Conservation (phyloP, 2,797 vertebrate species). For the Rhinoraja longicauda region DNA sequence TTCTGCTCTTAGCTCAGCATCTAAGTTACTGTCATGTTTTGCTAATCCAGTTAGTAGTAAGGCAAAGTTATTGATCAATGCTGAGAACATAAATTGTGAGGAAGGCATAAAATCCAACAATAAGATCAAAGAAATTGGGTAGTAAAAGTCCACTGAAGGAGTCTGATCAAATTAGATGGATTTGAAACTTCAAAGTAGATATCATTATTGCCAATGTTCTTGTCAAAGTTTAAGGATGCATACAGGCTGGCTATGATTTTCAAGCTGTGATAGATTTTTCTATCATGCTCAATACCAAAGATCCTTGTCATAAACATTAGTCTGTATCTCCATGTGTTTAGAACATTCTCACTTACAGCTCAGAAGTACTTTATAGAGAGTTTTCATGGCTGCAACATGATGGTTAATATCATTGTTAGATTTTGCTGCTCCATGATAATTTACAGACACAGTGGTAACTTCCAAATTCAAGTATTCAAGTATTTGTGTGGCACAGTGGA, state of each 20-base stretch:
- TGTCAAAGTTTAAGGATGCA: not conserved
- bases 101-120: not conserved
- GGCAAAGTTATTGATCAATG: not conserved
- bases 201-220: not conserved
- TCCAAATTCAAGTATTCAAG: not conserved
- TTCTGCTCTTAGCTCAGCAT: not conserved
- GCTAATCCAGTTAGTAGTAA: not conserved
- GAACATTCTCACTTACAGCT: too few relatives aligned
- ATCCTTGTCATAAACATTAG: too few relatives aligned
- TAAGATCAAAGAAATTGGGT: not conserved
- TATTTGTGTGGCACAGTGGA: not conserved
- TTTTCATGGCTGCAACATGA: too few relatives aligned
- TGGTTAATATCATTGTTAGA: too few relatives aligned
- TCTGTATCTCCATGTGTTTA: too few relatives aligned
- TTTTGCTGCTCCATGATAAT: too few relatives aligned
- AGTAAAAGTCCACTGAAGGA: not conserved
- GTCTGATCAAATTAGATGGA: not conserved
- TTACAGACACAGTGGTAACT: too few relatives aligned
- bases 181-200: not conserved
- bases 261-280: not conserved
- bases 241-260: not conserved
- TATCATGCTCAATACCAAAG: not conserved
- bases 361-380: too few relatives aligned
- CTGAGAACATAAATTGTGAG: not conserved
- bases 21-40: not conserved